Conservation (phyloP, 2,113 vertebrate species). For the Eulacestoma nigropectus region DNA sequence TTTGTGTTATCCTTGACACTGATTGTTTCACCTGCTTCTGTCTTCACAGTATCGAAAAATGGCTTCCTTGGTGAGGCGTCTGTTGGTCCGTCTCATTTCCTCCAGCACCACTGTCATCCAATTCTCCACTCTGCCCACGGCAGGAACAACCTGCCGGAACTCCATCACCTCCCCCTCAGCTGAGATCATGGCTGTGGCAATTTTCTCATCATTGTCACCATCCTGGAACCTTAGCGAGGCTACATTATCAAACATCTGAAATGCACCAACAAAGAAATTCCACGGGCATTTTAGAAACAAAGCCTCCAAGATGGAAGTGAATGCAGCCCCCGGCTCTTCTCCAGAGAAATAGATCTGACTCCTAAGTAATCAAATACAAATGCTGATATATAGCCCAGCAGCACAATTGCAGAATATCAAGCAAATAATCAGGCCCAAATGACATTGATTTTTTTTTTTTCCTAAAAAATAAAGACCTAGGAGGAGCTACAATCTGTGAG, state of each 20-base stretch:
- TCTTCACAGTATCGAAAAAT: constrained; percentile 86
- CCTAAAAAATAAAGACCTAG: neutral
- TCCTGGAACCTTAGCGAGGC: constrained; percentile 81
- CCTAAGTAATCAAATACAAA: neutral
- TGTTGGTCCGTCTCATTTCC: constrained; percentile 90
- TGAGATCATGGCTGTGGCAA: constrained; percentile 88
- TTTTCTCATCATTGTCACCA: constrained; percentile 68
- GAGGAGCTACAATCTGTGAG: neutral
- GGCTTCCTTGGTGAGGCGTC: constrained; percentile 94
- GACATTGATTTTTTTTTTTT: neutral
- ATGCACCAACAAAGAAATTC: neutral
- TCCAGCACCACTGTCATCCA: constrained; percentile 89
- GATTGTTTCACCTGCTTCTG: constrained; percentile 78
- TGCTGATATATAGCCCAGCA: neutral
- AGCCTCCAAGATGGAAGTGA: neutral
- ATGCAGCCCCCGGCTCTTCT: neutral
- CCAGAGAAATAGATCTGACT: neutral
- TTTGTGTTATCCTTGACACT: neutral
- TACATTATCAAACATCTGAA: constrained; percentile 95
- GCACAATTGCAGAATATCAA: neutral
- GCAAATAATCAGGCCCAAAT: neutral
- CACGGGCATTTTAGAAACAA: neutral
- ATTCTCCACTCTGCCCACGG: constrained; percentile 88
- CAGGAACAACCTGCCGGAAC: constrained; percentile 74
- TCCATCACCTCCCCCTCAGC: constrained; percentile 91